These are phyloP conservation scores for Hemibagrus guttatus DNA, from an alignment of 2,797 vertebrate species.

Conservation along the genomic window DNA sequence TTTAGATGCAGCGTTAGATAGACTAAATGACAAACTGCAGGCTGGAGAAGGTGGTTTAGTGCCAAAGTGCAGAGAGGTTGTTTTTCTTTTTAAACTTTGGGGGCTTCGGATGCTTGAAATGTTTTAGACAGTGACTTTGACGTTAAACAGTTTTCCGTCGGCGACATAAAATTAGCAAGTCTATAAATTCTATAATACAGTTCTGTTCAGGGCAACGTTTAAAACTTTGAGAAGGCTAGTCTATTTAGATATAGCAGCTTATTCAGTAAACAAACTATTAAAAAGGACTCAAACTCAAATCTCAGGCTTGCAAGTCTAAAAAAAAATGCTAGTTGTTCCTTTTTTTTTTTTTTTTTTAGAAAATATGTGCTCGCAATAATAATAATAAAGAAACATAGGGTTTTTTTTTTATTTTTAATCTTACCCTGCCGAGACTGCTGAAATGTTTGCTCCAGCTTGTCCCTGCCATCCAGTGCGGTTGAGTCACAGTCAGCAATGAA, in stretches of 20 bases:
- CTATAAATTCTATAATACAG: not conserved
- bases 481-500: not conserved
- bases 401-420: not conserved
- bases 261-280: not conserved
- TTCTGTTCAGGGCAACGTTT: not conserved
- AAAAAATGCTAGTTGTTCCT: not conserved
- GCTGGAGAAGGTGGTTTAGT: not conserved
- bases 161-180: not conserved
- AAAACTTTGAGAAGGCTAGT: not conserved
- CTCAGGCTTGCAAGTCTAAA: not conserved
- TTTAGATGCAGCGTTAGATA: not conserved
- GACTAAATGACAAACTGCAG: not conserved
- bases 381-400: not conserved
- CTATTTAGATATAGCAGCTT: not conserved
- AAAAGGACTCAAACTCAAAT: not conserved
- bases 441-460: conserved; percentile 24
- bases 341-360: not conserved
- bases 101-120: not conserved
- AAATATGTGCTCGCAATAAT: not conserved
- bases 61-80: not conserved
- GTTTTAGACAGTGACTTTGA: not conserved
- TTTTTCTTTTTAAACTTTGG: not conserved
- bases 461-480: conserved; percentile 26
- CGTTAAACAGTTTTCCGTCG: not conserved
- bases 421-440: not conserved